Percentiles rank a stretch among this genome's conserved stretches.
Evolutionary conservation across 2,113 vertebrate genomes (phyloP).

Genomic region (Ornithorhynchus anatinus): DNA sequence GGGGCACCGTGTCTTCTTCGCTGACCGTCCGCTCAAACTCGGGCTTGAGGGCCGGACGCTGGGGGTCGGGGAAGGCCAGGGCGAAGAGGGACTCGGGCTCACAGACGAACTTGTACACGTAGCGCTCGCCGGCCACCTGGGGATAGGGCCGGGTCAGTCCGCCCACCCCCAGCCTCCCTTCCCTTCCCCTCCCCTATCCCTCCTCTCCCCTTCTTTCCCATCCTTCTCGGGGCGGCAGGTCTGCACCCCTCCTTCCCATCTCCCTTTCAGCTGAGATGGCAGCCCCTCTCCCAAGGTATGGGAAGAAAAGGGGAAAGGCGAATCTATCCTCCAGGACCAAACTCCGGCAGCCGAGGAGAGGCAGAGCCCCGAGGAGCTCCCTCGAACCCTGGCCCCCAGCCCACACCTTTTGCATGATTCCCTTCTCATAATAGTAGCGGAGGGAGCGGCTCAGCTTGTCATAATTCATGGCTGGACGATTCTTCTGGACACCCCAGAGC

Average conservation of each 20-base stretch:
- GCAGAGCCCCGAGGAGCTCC: neutral
- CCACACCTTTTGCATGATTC: slow-evolving; percentile 99
- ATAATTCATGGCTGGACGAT: slow-evolving; percentile 98
- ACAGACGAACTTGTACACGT: slow-evolving; percentile 98
- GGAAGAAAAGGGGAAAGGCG: neutral
- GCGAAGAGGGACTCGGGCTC: slow-evolving; percentile 95
- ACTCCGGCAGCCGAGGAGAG: neutral
- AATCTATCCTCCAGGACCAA: neutral
- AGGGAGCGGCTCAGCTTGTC: slow-evolving; percentile 97
- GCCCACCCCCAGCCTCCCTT: neutral
- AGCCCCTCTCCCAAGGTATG: neutral
- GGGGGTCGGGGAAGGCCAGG: slow-evolving; percentile 92
- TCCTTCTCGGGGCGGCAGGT: neutral
- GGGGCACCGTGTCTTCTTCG: slow-evolving; percentile 93
- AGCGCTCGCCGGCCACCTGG: slow-evolving; percentile 96
- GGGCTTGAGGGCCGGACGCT: slow-evolving; percentile 85
- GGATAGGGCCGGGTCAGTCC: neutral
- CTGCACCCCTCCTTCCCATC: neutral
- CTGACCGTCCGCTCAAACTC: slow-evolving; percentile 88
- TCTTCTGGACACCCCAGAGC: slow-evolving; percentile 99
- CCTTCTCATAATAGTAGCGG: slow-evolving; percentile 97
- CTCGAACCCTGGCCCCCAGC: neutral
- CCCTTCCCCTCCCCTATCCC: neutral
- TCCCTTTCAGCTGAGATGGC: neutral
- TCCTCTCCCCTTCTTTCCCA: neutral